Conservation (phyloP, 2,797 vertebrate species). For the Philypnodon macrostomus region DNA sequence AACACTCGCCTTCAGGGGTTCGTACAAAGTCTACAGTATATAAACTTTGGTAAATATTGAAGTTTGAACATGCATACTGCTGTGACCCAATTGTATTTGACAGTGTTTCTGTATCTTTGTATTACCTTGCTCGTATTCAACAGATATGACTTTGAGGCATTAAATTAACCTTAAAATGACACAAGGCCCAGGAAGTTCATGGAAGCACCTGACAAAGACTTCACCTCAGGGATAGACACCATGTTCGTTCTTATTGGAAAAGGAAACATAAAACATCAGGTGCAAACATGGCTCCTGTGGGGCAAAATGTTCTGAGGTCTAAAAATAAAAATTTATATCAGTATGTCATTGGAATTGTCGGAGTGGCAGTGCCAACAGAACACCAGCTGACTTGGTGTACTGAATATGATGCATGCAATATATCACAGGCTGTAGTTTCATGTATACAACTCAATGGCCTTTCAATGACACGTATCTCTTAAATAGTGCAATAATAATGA, state of each 20-base stretch:
- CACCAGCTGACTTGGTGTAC: background rate
- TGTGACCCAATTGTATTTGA: constrained; percentile 15
- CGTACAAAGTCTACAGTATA: constrained; percentile 7
- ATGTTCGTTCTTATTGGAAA: constrained; percentile 34
- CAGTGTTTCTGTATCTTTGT: constrained; percentile 15
- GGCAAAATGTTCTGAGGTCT: constrained; percentile 22
- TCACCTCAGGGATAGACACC: constrained; percentile 44
- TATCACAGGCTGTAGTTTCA: background rate
- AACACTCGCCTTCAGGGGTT: constrained; percentile 8
- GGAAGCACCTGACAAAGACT: constrained; percentile 47
- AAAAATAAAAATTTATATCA: constrained; percentile 22
- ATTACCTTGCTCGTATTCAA: constrained; percentile 8
- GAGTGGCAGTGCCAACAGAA: background rate
- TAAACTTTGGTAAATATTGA: constrained; percentile 9
- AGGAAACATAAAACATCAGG: constrained; percentile 21
- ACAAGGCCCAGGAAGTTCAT: constrained; percentile 43
- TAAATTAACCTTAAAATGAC: constrained; percentile 35
- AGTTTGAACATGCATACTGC: constrained; percentile 22
- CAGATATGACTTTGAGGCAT: constrained; percentile 35
- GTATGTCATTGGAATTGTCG: constrained; percentile 6
- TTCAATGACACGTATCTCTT: too few species aligned
- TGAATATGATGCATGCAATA: background rate
- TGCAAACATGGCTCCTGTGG: constrained; percentile 26
- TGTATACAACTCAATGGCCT: constrained; percentile 2
- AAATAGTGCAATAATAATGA: too few species aligned